Evolutionary conservation across 2,797 vertebrate species (phyloP).

Genomic region (Micrastur ruficollis): DNA sequence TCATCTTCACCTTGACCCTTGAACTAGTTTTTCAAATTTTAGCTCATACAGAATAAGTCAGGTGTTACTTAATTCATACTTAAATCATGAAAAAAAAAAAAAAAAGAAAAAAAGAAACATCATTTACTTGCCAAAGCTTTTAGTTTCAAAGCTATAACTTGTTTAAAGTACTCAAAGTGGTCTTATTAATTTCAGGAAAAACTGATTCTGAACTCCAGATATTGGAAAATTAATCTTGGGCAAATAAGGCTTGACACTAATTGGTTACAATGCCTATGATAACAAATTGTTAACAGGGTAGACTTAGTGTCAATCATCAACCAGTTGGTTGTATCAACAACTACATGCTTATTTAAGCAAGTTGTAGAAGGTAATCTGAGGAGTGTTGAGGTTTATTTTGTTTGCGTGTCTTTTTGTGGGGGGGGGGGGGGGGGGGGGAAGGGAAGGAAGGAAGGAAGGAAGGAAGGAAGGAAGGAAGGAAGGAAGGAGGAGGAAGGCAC

Average conservation of each 20-base stretch:
- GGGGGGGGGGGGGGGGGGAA: too few relatives aligned
- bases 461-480: neutral
- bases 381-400: neutral
- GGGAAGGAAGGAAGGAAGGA: too few relatives aligned
- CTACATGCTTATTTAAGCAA: constrained; percentile 16
- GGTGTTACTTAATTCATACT: neutral
- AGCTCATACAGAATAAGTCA: neutral
- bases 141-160: neutral
- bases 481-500: fast-evolving
- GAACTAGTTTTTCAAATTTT: neutral
- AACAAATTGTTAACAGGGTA: constrained; percentile 24
- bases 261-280: constrained; percentile 27
- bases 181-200: neutral
- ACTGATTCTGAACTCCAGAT: neutral
- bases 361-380: neutral
- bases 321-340: neutral
- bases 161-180: neutral
- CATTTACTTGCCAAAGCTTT: neutral
- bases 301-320: neutral
- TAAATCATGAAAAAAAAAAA: neutral
- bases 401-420: neutral
- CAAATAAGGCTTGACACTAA: constrained; percentile 15
- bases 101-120: neutral
- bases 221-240: constrained; percentile 6
- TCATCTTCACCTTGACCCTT: neutral